Conservation (phyloP, 2,113 vertebrate species). For the Sinocyclocheilus grahami region DNA sequence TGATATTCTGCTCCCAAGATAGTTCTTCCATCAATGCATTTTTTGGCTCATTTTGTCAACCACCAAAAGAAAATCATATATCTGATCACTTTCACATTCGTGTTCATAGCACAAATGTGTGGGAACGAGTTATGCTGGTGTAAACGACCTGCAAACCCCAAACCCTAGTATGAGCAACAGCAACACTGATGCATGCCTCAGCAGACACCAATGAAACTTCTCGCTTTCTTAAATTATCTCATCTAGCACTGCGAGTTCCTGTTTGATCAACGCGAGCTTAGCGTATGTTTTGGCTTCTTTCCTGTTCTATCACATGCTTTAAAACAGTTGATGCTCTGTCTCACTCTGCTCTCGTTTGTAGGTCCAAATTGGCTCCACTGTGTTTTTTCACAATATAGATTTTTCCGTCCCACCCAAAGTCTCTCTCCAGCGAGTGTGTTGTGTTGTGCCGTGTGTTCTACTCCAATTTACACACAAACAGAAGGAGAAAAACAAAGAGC, state of each 20-base stretch:
- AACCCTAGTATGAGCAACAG: neutral
- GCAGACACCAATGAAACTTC: constrained; percentile 6
- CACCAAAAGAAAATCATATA: no score
- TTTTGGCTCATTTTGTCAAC: neutral
- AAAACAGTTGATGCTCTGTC: neutral
- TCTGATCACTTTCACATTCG: neutral
- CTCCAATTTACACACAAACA: constrained; percentile 49
- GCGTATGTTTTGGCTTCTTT: neutral
- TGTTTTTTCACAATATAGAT: constrained; percentile 48
- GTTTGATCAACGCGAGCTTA: neutral
- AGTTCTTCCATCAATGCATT: no score
- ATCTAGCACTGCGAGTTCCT: constrained; percentile 4
- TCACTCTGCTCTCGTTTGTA: neutral
- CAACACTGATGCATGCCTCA: neutral
- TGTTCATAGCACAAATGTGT: neutral
- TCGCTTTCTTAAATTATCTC: constrained; percentile 12
- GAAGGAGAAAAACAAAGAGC: constrained; percentile 47
- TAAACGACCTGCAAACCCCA: neutral
- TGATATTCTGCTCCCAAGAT: neutral
- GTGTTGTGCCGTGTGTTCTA: constrained; percentile 28
- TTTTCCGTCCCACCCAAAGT: constrained; percentile 52
- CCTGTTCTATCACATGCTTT: neutral
- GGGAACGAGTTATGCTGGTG: neutral
- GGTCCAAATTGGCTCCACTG: constrained; percentile 49
- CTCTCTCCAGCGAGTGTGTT: constrained; percentile 39